Evolutionary conservation across 1,140 invertebrate species (phyloP).

Genomic region (Mamestra configurata): DNA sequence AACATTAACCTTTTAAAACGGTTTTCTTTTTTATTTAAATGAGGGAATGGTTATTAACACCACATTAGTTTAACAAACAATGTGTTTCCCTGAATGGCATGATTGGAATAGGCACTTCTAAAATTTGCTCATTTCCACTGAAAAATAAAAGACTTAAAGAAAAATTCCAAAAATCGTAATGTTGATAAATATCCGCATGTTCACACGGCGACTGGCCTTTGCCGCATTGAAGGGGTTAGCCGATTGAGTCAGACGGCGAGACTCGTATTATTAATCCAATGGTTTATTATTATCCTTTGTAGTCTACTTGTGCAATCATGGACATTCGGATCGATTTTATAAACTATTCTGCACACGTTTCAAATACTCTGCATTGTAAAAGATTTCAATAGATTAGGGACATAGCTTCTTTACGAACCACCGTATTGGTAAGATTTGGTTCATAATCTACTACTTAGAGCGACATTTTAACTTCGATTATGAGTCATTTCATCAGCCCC

Average conservation of each 20-base stretch:
- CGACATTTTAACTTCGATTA: background rate
- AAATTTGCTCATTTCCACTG: no score
- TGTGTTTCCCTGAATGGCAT: no score
- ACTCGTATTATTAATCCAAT: constrained; percentile 36
- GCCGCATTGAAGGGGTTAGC: constrained; percentile 28
- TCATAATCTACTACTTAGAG: background rate
- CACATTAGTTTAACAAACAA: no score
- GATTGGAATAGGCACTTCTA: no score
- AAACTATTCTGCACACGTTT: background rate
- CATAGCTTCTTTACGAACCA: background rate
- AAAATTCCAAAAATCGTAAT: constrained; percentile 8
- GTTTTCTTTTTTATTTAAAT: no score
- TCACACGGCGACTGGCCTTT: constrained; percentile 1
- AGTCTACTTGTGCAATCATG: constrained; percentile 34
- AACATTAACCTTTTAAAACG: no score
- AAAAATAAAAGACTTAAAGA: background rate
- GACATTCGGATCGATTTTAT: constrained; percentile 21
- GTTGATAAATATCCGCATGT: no score
- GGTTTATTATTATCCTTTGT: constrained; percentile 33
- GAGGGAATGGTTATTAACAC: no score
- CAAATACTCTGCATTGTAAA: background rate
- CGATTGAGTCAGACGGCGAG: constrained; percentile 15
- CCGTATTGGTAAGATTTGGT: background rate
- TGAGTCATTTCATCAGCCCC: no score
- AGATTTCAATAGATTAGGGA: background rate